A percentile compares a stretch with the other conserved stretches of the same genome.
phyloP scores from a whole-genome alignment of 2,797 vertebrate genomes.

The Neoniphon sammara region DNA sequence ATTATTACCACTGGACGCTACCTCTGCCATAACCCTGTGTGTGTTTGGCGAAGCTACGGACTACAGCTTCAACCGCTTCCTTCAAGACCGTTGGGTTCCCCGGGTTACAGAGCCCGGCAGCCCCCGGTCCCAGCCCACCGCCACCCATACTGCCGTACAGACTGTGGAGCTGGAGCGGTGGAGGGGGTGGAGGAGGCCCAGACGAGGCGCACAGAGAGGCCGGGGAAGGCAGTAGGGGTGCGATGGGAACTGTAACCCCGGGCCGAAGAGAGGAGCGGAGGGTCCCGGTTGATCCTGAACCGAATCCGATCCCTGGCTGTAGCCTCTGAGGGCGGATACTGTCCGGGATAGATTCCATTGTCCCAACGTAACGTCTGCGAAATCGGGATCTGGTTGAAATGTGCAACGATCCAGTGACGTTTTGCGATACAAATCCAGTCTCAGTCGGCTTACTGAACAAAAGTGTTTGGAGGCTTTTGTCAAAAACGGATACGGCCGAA shows the following conservation, averaged over 20 bases:
- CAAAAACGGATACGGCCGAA: conserved; percentile 50
- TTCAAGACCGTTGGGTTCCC: conserved; percentile 91
- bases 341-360: conserved; percentile 86
- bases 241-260: conserved; percentile 85
- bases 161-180: conserved; percentile 85
- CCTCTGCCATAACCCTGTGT: conserved; percentile 96
- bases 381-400: conserved; percentile 30
- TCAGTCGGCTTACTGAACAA: background rate
- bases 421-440: background rate
- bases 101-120: conserved; percentile 77
- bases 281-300: conserved; percentile 80
- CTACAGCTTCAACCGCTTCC: conserved; percentile 96
- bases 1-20: conserved; percentile 64
- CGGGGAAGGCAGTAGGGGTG: conserved; percentile 78
- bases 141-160: conserved; percentile 78
- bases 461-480: conserved; percentile 32
- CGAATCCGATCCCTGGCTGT: conserved; percentile 87
- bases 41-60: conserved; percentile 97
- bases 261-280: conserved; percentile 88
- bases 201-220: conserved; percentile 78
- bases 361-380: conserved; percentile 69
- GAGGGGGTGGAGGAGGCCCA: conserved; percentile 81
- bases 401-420: background rate
- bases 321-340: conserved; percentile 86
- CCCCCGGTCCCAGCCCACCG: conserved; percentile 78